phyloP scores from a whole-genome alignment of 2,888 invertebrate genomes.

The Dicranocentrus wangi region DNA sequence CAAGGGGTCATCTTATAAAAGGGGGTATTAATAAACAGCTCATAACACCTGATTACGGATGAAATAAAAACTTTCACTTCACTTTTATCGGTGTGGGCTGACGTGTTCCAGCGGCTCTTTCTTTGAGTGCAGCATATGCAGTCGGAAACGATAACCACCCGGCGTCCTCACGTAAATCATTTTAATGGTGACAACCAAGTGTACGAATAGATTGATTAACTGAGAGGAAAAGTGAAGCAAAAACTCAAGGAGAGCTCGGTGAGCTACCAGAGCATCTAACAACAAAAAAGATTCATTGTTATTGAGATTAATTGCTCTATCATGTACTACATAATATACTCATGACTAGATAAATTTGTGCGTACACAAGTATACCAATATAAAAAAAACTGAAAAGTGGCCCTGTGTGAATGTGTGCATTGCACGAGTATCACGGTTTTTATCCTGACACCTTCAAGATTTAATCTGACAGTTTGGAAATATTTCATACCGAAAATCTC shows the following conservation, averaged over 20 bases:
- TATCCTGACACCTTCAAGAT: constrained; percentile 63
- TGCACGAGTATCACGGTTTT: constrained; percentile 22
- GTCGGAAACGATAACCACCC: constrained; percentile 45
- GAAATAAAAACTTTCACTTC: constrained; percentile 55
- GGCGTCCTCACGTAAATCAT: constrained; percentile 58
- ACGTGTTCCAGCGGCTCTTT: not conserved
- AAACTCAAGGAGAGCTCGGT: constrained; percentile 4
- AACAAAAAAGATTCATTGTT: constrained; percentile 57
- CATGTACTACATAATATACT: constrained; percentile 36
- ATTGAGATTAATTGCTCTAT: constrained; percentile 63
- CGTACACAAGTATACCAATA: constrained; percentile 12
- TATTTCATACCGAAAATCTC: constrained; percentile 60
- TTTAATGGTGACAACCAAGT: constrained; percentile 61
- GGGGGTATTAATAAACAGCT: constrained; percentile 41
- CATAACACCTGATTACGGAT: constrained; percentile 57
- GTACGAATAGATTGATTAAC: constrained; percentile 61
- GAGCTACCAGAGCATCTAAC: not conserved
- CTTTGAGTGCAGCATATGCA: not conserved
- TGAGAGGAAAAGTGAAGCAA: constrained; percentile 37
- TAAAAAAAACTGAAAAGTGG: constrained; percentile 15
- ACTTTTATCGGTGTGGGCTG: not conserved
- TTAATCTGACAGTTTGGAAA: constrained; percentile 63
- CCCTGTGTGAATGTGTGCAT: not conserved
- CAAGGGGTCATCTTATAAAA: not conserved
- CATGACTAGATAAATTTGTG: constrained; percentile 4